Conservation (phyloP, 2,113 vertebrate genomes). For the Nibea coibor region DNA sequence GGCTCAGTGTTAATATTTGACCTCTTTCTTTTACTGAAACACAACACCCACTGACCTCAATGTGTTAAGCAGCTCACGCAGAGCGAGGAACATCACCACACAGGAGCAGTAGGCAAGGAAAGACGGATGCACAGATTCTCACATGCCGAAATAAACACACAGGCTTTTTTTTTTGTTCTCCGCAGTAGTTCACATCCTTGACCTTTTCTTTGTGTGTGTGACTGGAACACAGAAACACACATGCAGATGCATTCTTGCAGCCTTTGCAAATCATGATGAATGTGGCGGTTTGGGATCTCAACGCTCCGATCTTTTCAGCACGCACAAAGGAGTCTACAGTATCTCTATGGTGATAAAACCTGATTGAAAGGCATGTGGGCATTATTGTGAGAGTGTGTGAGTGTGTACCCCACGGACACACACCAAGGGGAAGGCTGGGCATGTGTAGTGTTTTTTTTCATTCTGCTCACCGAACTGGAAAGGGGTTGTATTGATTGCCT, state of each 20-base stretch:
- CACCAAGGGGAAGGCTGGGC: conserved; percentile 28
- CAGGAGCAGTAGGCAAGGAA: conserved; percentile 29
- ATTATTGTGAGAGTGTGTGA: conserved; percentile 34
- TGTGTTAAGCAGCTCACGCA: conserved; percentile 56
- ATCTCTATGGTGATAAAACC: conserved; percentile 77
- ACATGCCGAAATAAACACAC: conserved; percentile 41
- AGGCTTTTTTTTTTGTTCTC: conserved; percentile 23
- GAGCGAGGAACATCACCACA: conserved; percentile 48
- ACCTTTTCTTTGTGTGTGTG: conserved; percentile 42
- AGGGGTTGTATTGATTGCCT: conserved; percentile 55
- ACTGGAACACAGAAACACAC: conserved; percentile 37
- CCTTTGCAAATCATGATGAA: conserved; percentile 60
- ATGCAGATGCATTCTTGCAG: conserved; percentile 27
- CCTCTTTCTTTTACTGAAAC: conserved; percentile 67
- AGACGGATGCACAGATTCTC: conserved; percentile 21
- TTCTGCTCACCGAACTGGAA: conserved; percentile 60
- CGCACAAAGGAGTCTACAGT: conserved; percentile 61
- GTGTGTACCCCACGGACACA: conserved; percentile 21
- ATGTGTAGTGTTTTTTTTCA: conserved; percentile 30
- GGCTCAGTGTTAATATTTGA: conserved; percentile 69
- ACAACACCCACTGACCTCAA: conserved; percentile 65
- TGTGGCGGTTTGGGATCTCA: conserved; percentile 46
- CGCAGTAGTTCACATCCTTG: conserved; percentile 57
- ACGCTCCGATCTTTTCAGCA: conserved; percentile 60
- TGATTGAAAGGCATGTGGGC: conserved; percentile 68